Percentiles rank a stretch among this genome's conserved stretches.
Evolutionary conservation across 2,888 invertebrate species (phyloP).

Genomic region (Automeris io): DNA sequence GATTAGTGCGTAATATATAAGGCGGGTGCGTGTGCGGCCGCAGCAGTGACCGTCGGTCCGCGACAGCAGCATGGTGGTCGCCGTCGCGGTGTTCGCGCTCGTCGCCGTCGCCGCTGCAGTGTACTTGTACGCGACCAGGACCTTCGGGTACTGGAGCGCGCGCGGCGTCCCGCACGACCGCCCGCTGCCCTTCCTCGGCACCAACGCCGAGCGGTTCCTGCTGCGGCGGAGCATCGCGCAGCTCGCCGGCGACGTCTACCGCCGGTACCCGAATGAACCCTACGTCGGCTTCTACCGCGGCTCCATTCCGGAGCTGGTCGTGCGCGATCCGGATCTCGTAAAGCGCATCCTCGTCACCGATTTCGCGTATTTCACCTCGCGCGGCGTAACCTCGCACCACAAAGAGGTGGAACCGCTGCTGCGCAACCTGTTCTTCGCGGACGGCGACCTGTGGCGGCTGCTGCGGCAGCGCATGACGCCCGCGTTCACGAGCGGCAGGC

Average conservation of each 20-base stretch:
- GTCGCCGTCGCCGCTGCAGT: constrained; percentile 23
- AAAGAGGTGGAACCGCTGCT: constrained; percentile 40
- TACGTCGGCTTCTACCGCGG: constrained; percentile 42
- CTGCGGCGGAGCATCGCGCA: constrained; percentile 32
- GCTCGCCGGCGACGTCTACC: constrained; percentile 32
- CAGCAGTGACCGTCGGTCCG: background rate
- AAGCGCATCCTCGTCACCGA: constrained; percentile 37
- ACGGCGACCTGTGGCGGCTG: constrained; percentile 51
- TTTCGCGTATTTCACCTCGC: constrained; percentile 35
- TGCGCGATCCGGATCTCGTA: constrained; percentile 40
- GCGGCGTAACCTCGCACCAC: constrained; percentile 33
- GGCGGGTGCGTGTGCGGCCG: no score
- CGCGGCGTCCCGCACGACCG: constrained; percentile 13
- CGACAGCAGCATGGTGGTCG: constrained; percentile 17
- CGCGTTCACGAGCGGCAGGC: constrained; percentile 50
- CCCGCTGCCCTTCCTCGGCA: constrained; percentile 36
- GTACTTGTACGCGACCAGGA: constrained; percentile 36
- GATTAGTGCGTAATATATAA: no score
- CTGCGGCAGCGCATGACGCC: constrained; percentile 53
- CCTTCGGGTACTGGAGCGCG: constrained; percentile 14
- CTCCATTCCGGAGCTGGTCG: constrained; percentile 30
- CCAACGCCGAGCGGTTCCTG: constrained; percentile 25
- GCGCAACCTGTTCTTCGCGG: constrained; percentile 46
- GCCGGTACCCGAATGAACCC: constrained; percentile 42
- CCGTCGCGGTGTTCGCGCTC: constrained; percentile 16